phyloP scores from a whole-genome alignment of 2,888 invertebrate species.

The Mythimna vitellina region DNA sequence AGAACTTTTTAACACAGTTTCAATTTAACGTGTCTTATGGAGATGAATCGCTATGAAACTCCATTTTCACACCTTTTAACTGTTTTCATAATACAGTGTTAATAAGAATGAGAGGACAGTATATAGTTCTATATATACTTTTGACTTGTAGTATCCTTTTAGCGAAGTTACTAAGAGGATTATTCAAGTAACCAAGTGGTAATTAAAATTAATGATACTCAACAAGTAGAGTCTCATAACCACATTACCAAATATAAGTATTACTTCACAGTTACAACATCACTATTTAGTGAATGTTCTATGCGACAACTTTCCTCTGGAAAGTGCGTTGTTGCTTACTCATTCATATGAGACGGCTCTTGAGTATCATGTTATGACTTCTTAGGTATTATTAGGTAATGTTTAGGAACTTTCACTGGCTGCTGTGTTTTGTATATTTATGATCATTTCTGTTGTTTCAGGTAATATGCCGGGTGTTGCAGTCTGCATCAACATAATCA shows the following conservation, averaged over 20 bases:
- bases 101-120: background rate
- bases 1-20: background rate
- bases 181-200: background rate
- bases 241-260: constrained; percentile 42
- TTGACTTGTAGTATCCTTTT: background rate
- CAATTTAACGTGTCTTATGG: background rate
- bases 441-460: constrained; percentile 55
- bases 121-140: background rate
- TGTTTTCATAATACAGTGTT: background rate
- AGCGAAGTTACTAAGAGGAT: background rate
- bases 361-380: constrained; percentile 37
- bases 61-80: background rate
- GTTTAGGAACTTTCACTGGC: constrained; percentile 24
- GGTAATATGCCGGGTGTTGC: constrained; percentile 24
- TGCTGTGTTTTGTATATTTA: constrained; percentile 28
- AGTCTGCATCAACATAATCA: background rate
- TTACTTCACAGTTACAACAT: constrained; percentile 39
- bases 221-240: constrained; percentile 10
- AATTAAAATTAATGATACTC: constrained; percentile 11
- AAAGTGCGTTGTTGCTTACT: constrained; percentile 34
- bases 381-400: constrained; percentile 30
- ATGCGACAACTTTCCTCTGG: constrained; percentile 46
- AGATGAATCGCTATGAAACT: background rate
- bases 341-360: constrained; percentile 28
- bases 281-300: constrained; percentile 21